Base-by-base conservation (phyloP, 2,888 invertebrate species). In the Tetranychus piercei region DNA sequence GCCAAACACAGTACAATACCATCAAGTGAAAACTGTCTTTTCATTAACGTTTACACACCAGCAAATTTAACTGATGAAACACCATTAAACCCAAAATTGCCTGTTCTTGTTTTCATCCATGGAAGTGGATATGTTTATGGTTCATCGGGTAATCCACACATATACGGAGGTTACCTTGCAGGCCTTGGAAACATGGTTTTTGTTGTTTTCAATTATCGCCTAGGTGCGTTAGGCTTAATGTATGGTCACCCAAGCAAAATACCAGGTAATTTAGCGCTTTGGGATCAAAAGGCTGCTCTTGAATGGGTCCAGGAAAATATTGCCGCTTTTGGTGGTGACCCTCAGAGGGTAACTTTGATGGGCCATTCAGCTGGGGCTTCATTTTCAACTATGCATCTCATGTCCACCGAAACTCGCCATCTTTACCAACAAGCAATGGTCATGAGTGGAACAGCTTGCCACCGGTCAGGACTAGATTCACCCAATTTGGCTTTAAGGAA, bases 301-400 rank as follows among this genome's bases (percentile, higher is more conserved):
- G 71, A 76, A 67, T 76, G 76, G 76, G 67, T 76, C 20, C 67
- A 74, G n/a, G 73, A 76, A 55, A 75, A 76, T 55, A 78, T 78
- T 70, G 69, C 43, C 18, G 64, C 44, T 20, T 78, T 78, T 75
- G 78, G 78, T 8, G 78, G 78, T 34, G 77, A 78, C 74, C 72
- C 77, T 1, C 64, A 69, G 20, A 71, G 72, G n/a, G 75, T 78
- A 1, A 78, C 78, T 11, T 6, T 78, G 22, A 71, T 75, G 67
- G 78, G 78, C n/a, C 77, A 78, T 74, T 76, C 75, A 72, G 72
- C 77, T 8, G 77, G 76, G 15, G 77, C 75, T 34, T 64, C 64
- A 23, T 75, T 72, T 64, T 44, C 73, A 34, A 71, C 74, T 8
- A 43, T 76, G 9, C 76, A 76, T n/a, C 23, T 76, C 11, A 43